Evolutionary conservation across 2,797 vertebrate species (phyloP).

Genomic region (Sebastes taczanowskii): DNA sequence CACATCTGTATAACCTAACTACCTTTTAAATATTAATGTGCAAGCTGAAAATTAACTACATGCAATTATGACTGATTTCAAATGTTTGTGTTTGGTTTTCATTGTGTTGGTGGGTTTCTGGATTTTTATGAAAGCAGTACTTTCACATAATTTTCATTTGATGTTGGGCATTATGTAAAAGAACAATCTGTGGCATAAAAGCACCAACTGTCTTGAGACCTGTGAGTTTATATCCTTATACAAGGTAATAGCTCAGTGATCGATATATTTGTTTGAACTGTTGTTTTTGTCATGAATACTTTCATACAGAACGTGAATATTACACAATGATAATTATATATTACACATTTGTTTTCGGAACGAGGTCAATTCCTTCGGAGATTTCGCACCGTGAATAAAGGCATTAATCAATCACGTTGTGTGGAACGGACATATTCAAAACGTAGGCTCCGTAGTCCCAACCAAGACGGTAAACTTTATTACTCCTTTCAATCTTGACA

Average conservation of each 20-base stretch:
- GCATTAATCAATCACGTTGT: too few species aligned
- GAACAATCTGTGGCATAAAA: not conserved
- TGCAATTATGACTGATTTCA: not conserved
- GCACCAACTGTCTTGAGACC: not conserved
- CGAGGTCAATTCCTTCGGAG: too few species aligned
- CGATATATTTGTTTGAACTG: too few species aligned
- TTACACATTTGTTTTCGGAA: too few species aligned
- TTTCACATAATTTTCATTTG: not conserved
- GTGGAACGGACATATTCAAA: too few species aligned
- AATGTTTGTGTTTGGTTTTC: not conserved
- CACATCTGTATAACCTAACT: not conserved
- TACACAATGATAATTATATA: too few species aligned
- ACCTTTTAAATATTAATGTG: slow-evolving; percentile 23
- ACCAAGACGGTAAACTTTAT: too few species aligned
- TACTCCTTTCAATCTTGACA: too few species aligned
- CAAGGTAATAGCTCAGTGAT: not conserved
- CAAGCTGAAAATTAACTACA: not conserved
- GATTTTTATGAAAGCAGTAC: not conserved
- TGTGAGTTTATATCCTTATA: not conserved
- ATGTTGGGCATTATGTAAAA: not conserved
- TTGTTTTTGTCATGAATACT: too few species aligned
- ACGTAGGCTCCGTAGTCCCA: too few species aligned
- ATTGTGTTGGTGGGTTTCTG: not conserved
- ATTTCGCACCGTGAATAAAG: too few species aligned
- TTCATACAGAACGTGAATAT: too few species aligned